phyloP scores from a whole-genome alignment of 1,140 invertebrate species.

The Orchestia grillus region DNA sequence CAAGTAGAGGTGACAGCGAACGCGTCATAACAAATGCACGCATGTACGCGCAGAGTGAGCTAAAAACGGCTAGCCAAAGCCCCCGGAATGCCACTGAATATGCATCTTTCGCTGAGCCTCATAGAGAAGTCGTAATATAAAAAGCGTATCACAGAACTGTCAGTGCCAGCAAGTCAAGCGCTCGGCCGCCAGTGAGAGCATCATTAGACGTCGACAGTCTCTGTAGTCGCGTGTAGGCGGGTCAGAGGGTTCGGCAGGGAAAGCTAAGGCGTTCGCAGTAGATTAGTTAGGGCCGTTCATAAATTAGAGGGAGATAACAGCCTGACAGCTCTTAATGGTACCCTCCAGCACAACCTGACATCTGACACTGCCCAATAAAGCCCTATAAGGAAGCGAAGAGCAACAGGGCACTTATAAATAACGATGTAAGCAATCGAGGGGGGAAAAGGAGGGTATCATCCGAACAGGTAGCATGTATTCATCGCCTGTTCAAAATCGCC shows the following conservation, averaged over 20 bases:
- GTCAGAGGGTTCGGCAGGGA: neutral
- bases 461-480: neutral
- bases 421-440: no score
- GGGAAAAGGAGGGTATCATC: neutral
- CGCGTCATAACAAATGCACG: neutral
- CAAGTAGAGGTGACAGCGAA: neutral
- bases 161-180: neutral
- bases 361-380: neutral
- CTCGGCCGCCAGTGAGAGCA: neutral
- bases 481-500: neutral
- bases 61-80: neutral
- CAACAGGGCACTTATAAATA: neutral
- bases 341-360: slow-evolving; percentile 4
- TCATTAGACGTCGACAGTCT: neutral
- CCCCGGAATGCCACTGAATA: neutral
- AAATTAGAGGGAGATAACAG: neutral
- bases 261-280: neutral
- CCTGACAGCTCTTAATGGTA: neutral
- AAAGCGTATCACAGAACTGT: neutral
- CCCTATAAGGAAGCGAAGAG: neutral
- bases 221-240: neutral
- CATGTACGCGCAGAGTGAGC: neutral
- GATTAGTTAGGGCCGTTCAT: neutral
- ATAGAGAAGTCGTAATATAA: neutral
- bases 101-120: neutral